Evolutionary conservation across 2,888 invertebrate species (phyloP).

Genomic region (Drosophila anomalata): DNA sequence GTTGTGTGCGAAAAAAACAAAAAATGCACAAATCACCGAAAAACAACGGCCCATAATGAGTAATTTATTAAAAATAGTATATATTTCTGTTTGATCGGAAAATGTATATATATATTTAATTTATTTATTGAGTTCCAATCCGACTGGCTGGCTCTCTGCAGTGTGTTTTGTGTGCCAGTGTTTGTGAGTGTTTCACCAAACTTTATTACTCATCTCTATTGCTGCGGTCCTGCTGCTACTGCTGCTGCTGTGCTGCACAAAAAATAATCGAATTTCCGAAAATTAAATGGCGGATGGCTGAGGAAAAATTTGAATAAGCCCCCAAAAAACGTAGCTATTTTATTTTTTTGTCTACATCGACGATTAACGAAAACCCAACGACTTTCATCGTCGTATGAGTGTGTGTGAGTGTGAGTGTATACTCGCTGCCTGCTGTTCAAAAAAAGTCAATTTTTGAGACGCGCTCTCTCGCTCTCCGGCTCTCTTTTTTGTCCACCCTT

Average conservation of each 20-base stretch:
- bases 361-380: conserved; percentile 81
- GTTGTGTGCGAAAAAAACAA: conserved; percentile 65
- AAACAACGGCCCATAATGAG: conserved; percentile 55
- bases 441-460: conserved; percentile 68
- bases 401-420: conserved; percentile 36
- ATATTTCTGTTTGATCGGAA: conserved; percentile 39
- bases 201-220: conserved; percentile 27
- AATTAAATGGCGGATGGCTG: conserved; percentile 1
- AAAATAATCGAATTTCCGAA: conserved; percentile 12
- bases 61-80: conserved; percentile 67
- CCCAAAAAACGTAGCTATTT: conserved; percentile 65
- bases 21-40: conserved; percentile 59
- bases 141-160: conserved; percentile 15
- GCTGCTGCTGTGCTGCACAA: conserved; percentile 9
- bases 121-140: conserved; percentile 5
- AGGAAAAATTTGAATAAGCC: conserved; percentile 53
- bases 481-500: conserved; percentile 61
- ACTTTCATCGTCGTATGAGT: conserved; percentile 73
- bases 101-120: conserved; percentile 19
- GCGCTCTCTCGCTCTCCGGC: conserved; percentile 30
- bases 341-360: conserved; percentile 81
- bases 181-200: conserved; percentile 27
- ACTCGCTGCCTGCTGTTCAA: conserved; percentile 64
- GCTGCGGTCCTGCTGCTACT: neutral
- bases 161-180: conserved; percentile 25